Percentiles rank a stretch among this genome's conserved stretches.
These are phyloP conservation scores for Paedocypris sp. DNA, from an alignment of 2,113 vertebrate species.

Conservation along the genomic window DNA sequence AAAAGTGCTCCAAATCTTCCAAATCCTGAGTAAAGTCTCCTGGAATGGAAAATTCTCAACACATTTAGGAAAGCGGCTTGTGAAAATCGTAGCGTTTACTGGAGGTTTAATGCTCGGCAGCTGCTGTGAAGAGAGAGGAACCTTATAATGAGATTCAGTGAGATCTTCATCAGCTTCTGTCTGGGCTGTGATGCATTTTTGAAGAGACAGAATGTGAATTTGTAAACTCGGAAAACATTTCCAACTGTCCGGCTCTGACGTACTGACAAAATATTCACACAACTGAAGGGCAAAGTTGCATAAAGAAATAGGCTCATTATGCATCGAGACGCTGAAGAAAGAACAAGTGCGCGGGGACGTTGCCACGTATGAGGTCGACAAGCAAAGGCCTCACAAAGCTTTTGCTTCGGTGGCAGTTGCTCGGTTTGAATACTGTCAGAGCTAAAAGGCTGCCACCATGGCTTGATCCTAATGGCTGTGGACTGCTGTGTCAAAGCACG, in stretches of 20 bases:
- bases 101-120: not conserved
- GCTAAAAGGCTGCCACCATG: constrained; percentile 35
- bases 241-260: no score
- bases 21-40: not conserved
- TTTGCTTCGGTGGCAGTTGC: constrained; percentile 13
- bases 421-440: constrained; percentile 40
- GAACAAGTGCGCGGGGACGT: no score
- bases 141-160: constrained; percentile 19
- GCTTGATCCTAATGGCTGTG: constrained; percentile 38
- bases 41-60: constrained; percentile 3
- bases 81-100: not conserved
- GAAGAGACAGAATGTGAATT: no score
- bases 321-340: no score
- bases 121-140: constrained; percentile 2
- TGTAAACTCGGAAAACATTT: no score
- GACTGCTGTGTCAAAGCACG: constrained; percentile 35
- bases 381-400: constrained; percentile 27
- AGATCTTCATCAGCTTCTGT: constrained; percentile 12
- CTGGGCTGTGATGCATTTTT: no score
- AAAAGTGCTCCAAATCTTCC: not conserved
- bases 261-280: no score
- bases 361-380: no score
- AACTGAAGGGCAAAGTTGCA: no score
- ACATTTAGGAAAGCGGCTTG: not conserved
- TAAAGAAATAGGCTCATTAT: no score